Evolutionary conservation across 2,797 vertebrate species (phyloP), one percentile per base, ranked within the genome.

Genomic region (Channallabes apus): DNA sequence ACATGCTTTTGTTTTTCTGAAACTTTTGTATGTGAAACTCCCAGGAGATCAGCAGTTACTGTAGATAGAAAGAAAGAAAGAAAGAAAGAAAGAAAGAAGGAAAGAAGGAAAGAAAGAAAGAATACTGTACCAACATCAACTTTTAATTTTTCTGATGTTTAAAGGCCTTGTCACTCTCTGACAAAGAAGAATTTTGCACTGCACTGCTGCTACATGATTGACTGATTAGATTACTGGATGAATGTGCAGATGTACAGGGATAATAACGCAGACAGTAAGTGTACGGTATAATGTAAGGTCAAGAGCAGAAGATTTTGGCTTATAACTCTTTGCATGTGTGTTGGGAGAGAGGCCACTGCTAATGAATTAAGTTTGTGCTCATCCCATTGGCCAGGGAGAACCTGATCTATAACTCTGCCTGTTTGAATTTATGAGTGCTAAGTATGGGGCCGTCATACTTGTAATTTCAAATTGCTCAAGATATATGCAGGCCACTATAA

Each of bases 361-460:
- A 86, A 88, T 85, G 61, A 67, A 82, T 82, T 82, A 22, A 56
- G 75, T 73, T 61, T 38, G 58, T 85, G 61, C 59, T 82, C 29
- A 78, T 86, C 73, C 27, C 46, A 82, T 29, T 69, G 86, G 79
- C n/a, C 58, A 75, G 35, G 58, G 27, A 71, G 27, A 82, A 51
- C 59, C 77, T 87, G 87, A 90, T 89, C 79, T 87, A 87, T 88
- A 84, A 80, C 83, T 54, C 80, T 82, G 88, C 84, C 61, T 77
- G 56, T 86, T 83, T 88, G 84, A 88, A 86, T 89, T 86, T 88
- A 89, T 84, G 83, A 88, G 77, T 80, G 75, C 85, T 86, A 88
- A 82, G 87, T 85, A 86, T 86, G 71, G 54, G 46, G 62, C 83
- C 38, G 59, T 80, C 69, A 65, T 82, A 77, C 85, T 87, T 88